Evolutionary conservation across 2,113 vertebrate species (phyloP).

Genomic region (Mustelus asterias): DNA sequence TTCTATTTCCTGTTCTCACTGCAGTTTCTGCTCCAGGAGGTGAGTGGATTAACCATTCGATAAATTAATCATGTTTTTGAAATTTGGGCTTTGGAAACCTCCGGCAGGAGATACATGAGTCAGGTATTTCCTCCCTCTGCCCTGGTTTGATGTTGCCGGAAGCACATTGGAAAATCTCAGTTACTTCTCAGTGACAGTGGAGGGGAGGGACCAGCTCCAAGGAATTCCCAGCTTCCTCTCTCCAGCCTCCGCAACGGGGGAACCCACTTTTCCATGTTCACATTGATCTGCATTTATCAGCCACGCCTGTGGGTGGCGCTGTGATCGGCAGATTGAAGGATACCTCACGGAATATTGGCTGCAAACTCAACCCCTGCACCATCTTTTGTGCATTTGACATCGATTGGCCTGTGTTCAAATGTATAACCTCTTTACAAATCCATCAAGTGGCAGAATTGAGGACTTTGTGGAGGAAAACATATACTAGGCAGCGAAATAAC

Average conservation of each 20-base stretch:
- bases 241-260: not conserved
- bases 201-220: not conserved
- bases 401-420: not conserved
- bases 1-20: conserved; percentile 52
- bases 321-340: not conserved
- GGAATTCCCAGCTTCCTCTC: not conserved
- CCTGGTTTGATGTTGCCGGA: not conserved
- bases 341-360: not conserved
- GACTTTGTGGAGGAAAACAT: not conserved
- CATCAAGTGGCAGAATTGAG: not conserved
- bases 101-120: not conserved
- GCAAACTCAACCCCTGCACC: not conserved
- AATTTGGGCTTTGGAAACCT: not conserved
- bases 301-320: not conserved
- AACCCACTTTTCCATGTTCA: not conserved
- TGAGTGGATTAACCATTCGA: conserved; percentile 37
- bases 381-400: not conserved
- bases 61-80: not conserved
- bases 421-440: not conserved
- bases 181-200: not conserved
- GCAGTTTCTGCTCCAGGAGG: conserved; percentile 52
- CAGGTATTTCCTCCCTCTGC: not conserved
- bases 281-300: not conserved
- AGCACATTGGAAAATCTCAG: not conserved
- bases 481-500: not conserved